phyloP scores from a whole-genome alignment of 2,797 vertebrate species.

The Acrossocheilus fasciatus region DNA sequence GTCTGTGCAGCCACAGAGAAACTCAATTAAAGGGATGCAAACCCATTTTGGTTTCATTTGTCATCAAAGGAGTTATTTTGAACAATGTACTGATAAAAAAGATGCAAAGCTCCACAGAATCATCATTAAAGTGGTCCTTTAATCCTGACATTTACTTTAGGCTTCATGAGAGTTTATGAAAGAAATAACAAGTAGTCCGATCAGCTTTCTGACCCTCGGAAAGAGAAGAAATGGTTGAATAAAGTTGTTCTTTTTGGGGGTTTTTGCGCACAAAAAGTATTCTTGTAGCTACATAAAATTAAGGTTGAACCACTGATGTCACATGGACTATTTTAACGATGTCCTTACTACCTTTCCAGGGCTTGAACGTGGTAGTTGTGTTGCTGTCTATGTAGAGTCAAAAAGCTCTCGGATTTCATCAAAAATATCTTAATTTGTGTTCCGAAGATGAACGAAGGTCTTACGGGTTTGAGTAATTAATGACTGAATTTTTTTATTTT shows the following conservation, averaged over 20 bases:
- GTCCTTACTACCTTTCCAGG: neutral
- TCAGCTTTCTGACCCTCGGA: neutral
- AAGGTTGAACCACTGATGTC: neutral
- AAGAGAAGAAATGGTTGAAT: neutral
- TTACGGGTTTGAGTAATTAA: neutral
- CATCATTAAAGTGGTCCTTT: neutral
- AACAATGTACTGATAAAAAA: neutral
- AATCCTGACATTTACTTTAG: neutral
- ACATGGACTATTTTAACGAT: neutral
- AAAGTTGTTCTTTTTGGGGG: neutral
- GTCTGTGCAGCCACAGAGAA: conserved; percentile 71
- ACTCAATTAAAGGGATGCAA: neutral
- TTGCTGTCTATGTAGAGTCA: neutral
- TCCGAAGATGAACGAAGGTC: neutral
- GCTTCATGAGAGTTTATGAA: neutral
- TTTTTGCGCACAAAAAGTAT: neutral
- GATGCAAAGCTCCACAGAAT: neutral
- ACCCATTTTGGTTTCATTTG: neutral
- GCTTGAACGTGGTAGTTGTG: neutral
- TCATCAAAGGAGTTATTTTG: neutral
- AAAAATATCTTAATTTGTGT: neutral
- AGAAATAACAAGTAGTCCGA: neutral
- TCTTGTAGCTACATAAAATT: neutral
- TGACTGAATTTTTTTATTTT: neutral
- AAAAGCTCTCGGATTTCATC: neutral